A percentile compares a stretch with the other conserved stretches of the same genome.
Evolutionary conservation across 1,140 invertebrate species (phyloP).

Genomic region (Gerris buenoi): DNA sequence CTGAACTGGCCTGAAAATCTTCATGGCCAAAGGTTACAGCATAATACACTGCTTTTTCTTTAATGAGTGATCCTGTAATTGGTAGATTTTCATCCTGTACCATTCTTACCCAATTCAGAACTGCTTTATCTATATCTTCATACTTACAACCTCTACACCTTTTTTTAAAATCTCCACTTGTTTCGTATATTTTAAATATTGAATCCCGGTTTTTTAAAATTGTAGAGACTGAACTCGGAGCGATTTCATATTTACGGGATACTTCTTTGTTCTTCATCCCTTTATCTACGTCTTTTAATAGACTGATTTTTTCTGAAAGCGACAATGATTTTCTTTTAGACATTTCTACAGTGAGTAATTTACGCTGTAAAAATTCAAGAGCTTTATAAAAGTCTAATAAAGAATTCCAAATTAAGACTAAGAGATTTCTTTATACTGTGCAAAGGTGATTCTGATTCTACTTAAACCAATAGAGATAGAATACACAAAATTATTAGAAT

Average conservation of each 20-base stretch:
- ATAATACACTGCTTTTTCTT: not conserved
- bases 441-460: too few species aligned
- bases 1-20: not conserved
- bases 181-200: not conserved
- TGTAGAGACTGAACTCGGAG: not conserved
- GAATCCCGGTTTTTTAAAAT: not conserved
- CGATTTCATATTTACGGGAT: not conserved
- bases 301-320: not conserved
- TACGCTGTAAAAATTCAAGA: too few species aligned
- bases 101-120: not conserved
- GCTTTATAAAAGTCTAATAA: too few species aligned
- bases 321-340: not conserved
- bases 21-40: not conserved
- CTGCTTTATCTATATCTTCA: not conserved
- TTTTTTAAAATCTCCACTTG: not conserved
- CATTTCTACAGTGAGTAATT: too few species aligned
- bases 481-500: too few species aligned
- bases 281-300: not conserved
- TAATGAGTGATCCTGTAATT: not conserved
- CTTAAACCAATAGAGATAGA: too few species aligned
- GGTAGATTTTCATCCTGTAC: not conserved
- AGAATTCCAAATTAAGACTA: too few species aligned
- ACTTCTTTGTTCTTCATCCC: not conserved
- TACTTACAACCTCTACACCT: not conserved
- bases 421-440: too few species aligned